A percentile compares a stretch with the other conserved stretches of the same genome.
Conservation (phyloP, 1,140 invertebrate genomes). For the Cotesia vestalis region DNA sequence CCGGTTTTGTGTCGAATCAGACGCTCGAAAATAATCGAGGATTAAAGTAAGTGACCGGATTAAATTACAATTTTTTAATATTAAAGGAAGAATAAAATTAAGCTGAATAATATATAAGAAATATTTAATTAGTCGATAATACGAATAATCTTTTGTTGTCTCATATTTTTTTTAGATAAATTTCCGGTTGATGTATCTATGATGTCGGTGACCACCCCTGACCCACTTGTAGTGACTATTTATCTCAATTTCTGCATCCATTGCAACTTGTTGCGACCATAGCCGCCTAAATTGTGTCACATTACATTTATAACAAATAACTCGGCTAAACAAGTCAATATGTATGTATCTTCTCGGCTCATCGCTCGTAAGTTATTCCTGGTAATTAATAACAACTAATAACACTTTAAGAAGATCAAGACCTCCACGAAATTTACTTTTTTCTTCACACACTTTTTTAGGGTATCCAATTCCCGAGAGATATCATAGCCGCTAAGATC, state of each 20-base stretch:
- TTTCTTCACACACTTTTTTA: background rate
- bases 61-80: no score
- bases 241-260: slow-evolving; percentile 7
- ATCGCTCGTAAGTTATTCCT: background rate
- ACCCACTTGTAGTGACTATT: slow-evolving; percentile 9
- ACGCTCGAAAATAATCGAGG: no score
- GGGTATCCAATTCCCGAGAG: no score
- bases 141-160: background rate
- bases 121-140: no score
- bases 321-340: no score
- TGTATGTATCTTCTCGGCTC: background rate
- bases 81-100: no score
- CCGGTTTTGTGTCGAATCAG: no score
- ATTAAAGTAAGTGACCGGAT: no score
- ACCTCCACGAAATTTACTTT: background rate
- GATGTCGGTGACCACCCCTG: slow-evolving; percentile 28
- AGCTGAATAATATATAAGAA: no score
- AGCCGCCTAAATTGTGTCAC: background rate
- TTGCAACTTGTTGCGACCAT: background rate
- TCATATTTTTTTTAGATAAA: slow-evolving; percentile 11
- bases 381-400: background rate
- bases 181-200: slow-evolving; percentile 24
- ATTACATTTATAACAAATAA: no score
- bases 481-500: no score
- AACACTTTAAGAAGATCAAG: background rate